These are phyloP conservation scores for Toxostoma redivivum DNA, from an alignment of 2,113 vertebrate species.

Conservation along the genomic window DNA sequence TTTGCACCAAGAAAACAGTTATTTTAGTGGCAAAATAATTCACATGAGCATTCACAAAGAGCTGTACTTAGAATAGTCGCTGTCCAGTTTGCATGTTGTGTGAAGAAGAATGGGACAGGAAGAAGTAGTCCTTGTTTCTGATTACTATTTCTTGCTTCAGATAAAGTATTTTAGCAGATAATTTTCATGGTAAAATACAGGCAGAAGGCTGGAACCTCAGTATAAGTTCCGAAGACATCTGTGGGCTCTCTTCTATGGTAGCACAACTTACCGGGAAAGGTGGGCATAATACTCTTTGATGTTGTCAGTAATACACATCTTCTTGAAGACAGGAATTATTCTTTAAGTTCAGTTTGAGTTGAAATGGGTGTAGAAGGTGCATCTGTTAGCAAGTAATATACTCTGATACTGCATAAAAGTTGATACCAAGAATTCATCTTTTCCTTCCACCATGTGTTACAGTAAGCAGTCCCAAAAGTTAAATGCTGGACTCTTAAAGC, in stretches of 20 bases:
- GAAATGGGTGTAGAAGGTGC: background rate
- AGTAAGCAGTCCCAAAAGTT: background rate
- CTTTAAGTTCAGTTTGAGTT: background rate
- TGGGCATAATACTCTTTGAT: background rate
- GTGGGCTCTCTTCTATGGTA: background rate
- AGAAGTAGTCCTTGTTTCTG: background rate
- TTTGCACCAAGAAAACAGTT: background rate
- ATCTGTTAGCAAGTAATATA: background rate
- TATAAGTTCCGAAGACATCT: background rate
- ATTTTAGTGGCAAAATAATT: background rate
- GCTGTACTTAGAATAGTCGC: background rate
- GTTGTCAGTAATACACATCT: background rate
- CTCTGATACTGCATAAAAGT: background rate
- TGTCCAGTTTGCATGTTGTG: background rate
- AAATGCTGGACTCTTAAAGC: background rate
- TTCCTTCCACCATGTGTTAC: background rate
- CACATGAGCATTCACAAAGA: background rate
- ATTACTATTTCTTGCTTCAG: background rate
- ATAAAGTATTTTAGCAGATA: background rate
- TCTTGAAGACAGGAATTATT: background rate
- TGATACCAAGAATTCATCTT: background rate
- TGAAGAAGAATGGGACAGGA: background rate
- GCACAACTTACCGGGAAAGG: background rate
- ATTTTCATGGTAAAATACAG: background rate
- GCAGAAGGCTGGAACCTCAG: background rate